Conservation (phyloP, 2,113 vertebrate genomes). For the Guaruba guarouba region DNA sequence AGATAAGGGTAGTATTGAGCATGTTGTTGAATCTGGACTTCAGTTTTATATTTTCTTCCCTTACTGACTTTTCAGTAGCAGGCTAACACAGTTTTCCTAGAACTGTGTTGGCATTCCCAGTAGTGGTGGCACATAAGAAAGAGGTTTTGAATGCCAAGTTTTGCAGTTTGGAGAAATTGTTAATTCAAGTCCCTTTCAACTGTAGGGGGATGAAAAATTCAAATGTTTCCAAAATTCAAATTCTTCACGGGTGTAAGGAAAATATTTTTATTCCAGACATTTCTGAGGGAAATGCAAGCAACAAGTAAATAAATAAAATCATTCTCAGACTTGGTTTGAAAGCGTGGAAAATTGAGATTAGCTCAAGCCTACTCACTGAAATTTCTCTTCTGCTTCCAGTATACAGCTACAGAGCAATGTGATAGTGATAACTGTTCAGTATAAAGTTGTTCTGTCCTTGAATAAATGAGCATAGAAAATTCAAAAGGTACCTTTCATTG, state of each 20-base stretch:
- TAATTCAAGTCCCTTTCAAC: slow-evolving; percentile 21
- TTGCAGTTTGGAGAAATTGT: background rate
- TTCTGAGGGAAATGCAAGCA: slow-evolving; percentile 18
- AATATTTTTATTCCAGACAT: slow-evolving; percentile 27
- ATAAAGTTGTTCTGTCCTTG: background rate
- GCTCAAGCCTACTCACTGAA: background rate
- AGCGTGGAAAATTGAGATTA: slow-evolving; percentile 2
- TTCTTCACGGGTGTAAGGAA: background rate
- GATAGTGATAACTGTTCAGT: background rate
- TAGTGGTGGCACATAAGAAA: background rate
- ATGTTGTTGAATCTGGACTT: slow-evolving; percentile 1
- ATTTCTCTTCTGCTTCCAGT: background rate
- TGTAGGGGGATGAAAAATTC: background rate
- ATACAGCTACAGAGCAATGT: background rate
- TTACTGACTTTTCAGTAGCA: slow-evolving; percentile 18
- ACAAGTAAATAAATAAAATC: background rate
- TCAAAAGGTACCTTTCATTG: slow-evolving; percentile 5
- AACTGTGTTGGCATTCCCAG: background rate
- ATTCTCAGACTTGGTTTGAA: slow-evolving; percentile 13
- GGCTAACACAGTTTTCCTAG: slow-evolving; percentile 14
- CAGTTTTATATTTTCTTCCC: background rate
- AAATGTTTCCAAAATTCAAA: slow-evolving; percentile 15
- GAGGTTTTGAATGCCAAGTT: background rate
- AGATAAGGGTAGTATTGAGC: background rate
- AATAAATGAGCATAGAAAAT: background rate